phyloP scores from a whole-genome alignment of 2,888 invertebrate genomes.

The Leucophenga montana region DNA sequence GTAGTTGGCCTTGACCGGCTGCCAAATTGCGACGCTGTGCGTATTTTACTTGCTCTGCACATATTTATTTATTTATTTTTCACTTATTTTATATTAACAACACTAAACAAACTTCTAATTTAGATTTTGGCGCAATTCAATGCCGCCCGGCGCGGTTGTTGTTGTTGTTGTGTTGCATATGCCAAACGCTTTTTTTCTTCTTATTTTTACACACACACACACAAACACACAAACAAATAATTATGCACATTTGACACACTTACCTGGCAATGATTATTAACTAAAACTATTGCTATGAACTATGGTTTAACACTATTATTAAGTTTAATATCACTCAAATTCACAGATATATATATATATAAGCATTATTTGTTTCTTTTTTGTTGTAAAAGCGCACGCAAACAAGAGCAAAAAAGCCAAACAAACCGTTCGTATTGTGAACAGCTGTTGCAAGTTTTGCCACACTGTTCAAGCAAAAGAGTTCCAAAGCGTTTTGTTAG shows the following conservation, averaged over 20 bases:
- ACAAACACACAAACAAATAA: no score
- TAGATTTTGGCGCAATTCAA: not conserved
- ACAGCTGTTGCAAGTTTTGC: no score
- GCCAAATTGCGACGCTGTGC: no score
- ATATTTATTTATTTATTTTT: no score
- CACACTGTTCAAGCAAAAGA: no score
- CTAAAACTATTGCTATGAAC: slow-evolving; percentile 5
- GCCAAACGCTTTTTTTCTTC: not conserved
- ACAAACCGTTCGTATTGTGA: no score
- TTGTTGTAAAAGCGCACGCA: not conserved
- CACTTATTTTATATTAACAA: not conserved
- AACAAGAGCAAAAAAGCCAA: no score
- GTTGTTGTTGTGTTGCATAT: slow-evolving; percentile 4
- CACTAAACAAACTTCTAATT: not conserved
- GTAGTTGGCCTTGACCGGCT: not conserved
- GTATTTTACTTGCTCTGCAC: no score
- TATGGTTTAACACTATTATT: not conserved
- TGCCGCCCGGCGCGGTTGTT: not conserved
- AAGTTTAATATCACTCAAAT: no score
- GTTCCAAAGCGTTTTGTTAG: no score
- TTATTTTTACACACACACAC: no score
- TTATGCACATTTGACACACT: not conserved
- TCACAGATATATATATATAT: no score
- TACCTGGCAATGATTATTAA: slow-evolving; percentile 14
- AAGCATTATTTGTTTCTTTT: not conserved